Conservation (phyloP, 2,797 vertebrate genomes). For the Eremophila alpestris region DNA sequence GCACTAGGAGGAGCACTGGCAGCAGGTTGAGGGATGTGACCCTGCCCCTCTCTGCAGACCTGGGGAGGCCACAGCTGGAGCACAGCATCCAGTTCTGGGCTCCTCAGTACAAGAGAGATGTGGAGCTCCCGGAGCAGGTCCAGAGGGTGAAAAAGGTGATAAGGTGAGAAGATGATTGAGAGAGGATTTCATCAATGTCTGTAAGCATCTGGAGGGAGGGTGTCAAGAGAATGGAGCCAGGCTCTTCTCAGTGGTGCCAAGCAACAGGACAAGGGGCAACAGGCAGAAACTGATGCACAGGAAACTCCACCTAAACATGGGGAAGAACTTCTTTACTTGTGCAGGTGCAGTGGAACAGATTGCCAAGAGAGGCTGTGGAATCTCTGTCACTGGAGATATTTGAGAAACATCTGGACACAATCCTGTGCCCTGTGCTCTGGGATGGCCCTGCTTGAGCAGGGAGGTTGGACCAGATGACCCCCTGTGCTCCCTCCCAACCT, state of each 20-base stretch:
- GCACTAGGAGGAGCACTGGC: neutral
- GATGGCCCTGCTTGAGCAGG: neutral
- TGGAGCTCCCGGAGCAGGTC: neutral
- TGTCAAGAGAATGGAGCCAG: neutral
- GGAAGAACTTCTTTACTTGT: neutral
- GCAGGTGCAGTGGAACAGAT: fast-evolving
- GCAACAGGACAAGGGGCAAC: neutral
- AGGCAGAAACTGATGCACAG: neutral
- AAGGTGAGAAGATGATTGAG: neutral
- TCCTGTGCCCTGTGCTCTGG: neutral
- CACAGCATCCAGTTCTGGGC: neutral
- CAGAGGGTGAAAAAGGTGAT: neutral
- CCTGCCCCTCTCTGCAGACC: neutral
- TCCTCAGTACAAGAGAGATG: neutral
- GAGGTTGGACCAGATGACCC: neutral
- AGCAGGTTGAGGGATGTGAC: neutral
- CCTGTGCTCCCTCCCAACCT: neutral
- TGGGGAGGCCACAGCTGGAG: neutral
- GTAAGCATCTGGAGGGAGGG: neutral
- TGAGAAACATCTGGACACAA: neutral
- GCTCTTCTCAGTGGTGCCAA: neutral
- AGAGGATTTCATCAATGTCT: neutral
- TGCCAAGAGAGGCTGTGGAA: neutral
- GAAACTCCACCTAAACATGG: neutral
- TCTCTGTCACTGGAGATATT: neutral